A percentile compares a stretch with the other conserved stretches of the same genome.
These are phyloP conservation scores for Ellobius talpinus DNA, from an alignment of 2,113 vertebrate species.

Conservation along the genomic window DNA sequence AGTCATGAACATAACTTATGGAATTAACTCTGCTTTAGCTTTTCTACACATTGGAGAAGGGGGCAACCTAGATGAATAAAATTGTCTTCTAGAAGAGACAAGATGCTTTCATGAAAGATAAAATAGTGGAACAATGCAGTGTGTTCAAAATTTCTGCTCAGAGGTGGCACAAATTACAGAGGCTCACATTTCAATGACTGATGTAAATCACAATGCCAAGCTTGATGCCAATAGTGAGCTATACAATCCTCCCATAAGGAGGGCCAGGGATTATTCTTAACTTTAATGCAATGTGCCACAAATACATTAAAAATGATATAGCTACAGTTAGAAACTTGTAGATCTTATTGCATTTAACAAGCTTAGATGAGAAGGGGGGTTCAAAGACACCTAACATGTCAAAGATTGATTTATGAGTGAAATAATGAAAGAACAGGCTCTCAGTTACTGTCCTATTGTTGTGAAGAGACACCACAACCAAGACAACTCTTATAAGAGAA, in stretches of 20 bases:
- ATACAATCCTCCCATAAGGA: background rate
- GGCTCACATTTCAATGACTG: background rate
- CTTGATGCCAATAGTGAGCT: background rate
- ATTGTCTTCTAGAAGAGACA: background rate
- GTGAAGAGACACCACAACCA: background rate
- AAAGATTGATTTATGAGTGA: background rate
- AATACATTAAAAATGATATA: background rate
- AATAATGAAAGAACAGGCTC: background rate
- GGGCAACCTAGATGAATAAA: background rate
- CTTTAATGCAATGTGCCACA: background rate
- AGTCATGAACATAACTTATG: background rate
- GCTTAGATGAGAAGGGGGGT: background rate
- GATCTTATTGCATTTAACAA: background rate
- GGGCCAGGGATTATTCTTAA: background rate
- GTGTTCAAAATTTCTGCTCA: background rate
- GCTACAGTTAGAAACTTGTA: background rate
- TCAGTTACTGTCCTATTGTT: background rate
- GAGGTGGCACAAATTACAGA: background rate
- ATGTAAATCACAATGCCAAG: background rate
- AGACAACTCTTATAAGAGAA: background rate
- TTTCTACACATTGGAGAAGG: background rate
- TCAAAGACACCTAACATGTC: background rate
- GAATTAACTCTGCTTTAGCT: background rate
- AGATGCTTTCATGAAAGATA: background rate
- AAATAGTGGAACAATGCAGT: background rate